phyloP scores from a whole-genome alignment of 1,140 invertebrate species.

The Lepidotrigona ventralis region DNA sequence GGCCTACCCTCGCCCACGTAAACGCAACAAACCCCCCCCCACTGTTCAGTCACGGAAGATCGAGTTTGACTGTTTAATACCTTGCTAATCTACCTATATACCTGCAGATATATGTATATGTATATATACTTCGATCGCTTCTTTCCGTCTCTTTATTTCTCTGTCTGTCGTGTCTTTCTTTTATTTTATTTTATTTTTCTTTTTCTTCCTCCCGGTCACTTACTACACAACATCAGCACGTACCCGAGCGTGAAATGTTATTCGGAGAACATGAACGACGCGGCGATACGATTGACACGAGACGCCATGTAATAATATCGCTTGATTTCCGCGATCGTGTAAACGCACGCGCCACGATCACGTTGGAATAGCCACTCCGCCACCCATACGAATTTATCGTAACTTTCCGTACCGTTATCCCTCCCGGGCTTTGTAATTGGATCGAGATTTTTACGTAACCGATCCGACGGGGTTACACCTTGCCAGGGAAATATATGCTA shows the following conservation, averaged over 20 bases:
- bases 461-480: background rate
- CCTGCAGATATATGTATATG: conserved; percentile 7
- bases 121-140: background rate
- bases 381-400: background rate
- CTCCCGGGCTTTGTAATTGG: conserved; percentile 8
- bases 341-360: conserved; percentile 7
- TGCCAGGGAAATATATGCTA: conserved; percentile 5
- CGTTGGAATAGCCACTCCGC: background rate
- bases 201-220: background rate
- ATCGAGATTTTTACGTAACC: conserved; percentile 40
- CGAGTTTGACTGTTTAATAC: conserved; percentile 38
- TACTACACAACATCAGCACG: conserved; percentile 2
- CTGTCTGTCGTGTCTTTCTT: background rate
- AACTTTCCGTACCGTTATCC: no score
- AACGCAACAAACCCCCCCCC: conserved; percentile 27
- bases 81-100: conserved; percentile 22
- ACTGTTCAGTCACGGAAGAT: conserved; percentile 3
- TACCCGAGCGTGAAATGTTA: background rate
- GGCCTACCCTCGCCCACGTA: conserved; percentile 10
- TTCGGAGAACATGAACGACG: background rate
- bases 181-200: background rate
- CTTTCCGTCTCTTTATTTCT: background rate
- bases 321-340: background rate
- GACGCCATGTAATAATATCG: conserved; percentile 52
- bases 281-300: background rate